Percentiles rank a stretch among this genome's conserved stretches.
Conservation (phyloP, 2,797 vertebrate genomes). For the Diplodus puntazzo region DNA sequence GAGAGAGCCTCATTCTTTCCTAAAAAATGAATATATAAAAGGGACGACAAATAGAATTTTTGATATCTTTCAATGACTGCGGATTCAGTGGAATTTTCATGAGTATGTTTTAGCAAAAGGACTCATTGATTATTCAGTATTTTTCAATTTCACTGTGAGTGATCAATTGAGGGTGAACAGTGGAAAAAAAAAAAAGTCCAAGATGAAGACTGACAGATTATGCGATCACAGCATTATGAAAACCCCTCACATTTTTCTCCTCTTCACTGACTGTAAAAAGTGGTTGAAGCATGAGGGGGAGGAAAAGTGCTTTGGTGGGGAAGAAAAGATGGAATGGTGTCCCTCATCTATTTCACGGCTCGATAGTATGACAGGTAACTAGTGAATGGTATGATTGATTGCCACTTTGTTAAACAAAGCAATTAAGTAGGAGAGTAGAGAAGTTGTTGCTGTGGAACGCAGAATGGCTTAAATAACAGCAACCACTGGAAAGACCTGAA, state of each 20-base stretch:
- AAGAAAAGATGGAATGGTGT: slow-evolving; percentile 71
- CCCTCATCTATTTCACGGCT: slow-evolving; percentile 81
- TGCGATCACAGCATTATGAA: slow-evolving; percentile 53
- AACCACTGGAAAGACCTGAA: slow-evolving; percentile 69
- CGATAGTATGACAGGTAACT: slow-evolving; percentile 79
- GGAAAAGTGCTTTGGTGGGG: slow-evolving; percentile 51
- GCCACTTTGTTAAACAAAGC: slow-evolving; percentile 85
- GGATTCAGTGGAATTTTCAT: slow-evolving; percentile 20
- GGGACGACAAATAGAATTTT: neutral
- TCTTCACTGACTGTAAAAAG: slow-evolving; percentile 65
- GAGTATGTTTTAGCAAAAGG: slow-evolving; percentile 12
- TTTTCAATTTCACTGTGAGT: slow-evolving; percentile 38
- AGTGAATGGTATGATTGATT: slow-evolving; percentile 83
- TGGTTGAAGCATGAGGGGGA: slow-evolving; percentile 17
- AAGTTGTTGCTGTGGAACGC: slow-evolving; percentile 69
- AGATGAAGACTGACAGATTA: slow-evolving; percentile 71
- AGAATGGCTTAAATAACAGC: slow-evolving; percentile 69
- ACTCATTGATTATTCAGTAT: slow-evolving; percentile 46
- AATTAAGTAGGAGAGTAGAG: slow-evolving; percentile 78
- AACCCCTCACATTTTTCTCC: slow-evolving; percentile 50
- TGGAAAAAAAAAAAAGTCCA: slow-evolving; percentile 27
- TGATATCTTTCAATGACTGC: slow-evolving; percentile 7
- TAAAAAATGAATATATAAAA: neutral
- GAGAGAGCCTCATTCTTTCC: neutral
- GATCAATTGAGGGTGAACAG: slow-evolving; percentile 37